Base-by-base conservation (phyloP, 2,113 vertebrate genomes). In the Lamprologus speciosus region DNA sequence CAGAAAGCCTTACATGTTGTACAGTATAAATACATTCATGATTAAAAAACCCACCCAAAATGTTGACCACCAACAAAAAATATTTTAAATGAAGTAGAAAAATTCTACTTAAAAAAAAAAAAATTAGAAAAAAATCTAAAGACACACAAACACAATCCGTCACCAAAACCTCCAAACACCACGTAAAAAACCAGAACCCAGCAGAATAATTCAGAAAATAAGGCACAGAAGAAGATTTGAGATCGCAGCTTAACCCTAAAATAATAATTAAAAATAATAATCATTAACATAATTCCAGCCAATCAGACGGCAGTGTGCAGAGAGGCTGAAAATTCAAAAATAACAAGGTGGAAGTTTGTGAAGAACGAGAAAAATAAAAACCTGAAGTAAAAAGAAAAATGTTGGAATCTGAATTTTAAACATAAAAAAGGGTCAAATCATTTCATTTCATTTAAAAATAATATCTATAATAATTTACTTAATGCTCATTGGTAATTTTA, bases 181-280 rank as follows among this genome's bases (percentile, higher is more conserved):
- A 75, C 2, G 2, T 54, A 83, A 54, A 88, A 83, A 84, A 84
- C 2, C 70, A 47, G 55, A 82, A 80, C 45, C 85, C 85, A 85
- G 58, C 82, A 78, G 84, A 89, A 85, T 23, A 82, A 83, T 75
- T 12, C 40, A 58, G 58, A 88, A 68, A 90, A 86, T 93, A 94
- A 94, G 92, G 92, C 93, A 94, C 92, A 85, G 83, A 75, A 82
- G 82, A 73, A 88, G 14, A 68, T 83, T n/a, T 13, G 55, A 87
- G 81, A 70, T 60, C n/a, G n/a, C 57, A 80, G 16, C 28, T 47
- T 75, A 75, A 47, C 70, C 70, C 70, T 28, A 75, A 75, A 75
- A 28, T 45, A 73, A 73, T 7, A 55, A 16, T 54, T 54, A 31
- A 80, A 3, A 81, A 37, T 17, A 54, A 75, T 5, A 28, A 83